Evolutionary conservation across 2,888 invertebrate species (phyloP).

Genomic region (Melitaea athalia): DNA sequence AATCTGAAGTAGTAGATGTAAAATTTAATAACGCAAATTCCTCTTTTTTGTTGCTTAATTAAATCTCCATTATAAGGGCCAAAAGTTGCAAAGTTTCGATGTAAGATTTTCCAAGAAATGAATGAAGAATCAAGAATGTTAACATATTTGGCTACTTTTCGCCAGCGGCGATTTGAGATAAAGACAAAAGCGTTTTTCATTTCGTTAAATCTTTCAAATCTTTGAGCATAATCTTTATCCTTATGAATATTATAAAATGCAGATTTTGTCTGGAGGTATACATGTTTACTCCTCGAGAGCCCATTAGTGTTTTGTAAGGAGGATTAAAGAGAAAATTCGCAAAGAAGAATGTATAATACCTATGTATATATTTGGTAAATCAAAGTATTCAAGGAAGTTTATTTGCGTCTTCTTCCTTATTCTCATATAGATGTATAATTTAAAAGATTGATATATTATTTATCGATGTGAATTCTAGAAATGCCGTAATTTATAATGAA

Average conservation of each 20-base stretch:
- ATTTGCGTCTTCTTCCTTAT: no score
- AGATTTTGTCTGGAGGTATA: slow-evolving; percentile 37
- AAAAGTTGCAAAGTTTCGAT: slow-evolving; percentile 18
- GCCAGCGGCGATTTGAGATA: slow-evolving; percentile 23
- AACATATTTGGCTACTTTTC: slow-evolving; percentile 19
- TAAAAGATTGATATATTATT: no score
- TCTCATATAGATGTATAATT: no score
- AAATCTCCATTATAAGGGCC: slow-evolving; percentile 7
- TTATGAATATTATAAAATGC: slow-evolving; percentile 41
- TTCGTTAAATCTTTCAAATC: slow-evolving; percentile 20
- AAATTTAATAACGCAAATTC: no score
- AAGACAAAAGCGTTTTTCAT: slow-evolving; percentile 31
- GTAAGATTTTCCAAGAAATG: slow-evolving; percentile 16
- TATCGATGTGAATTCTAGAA: no score
- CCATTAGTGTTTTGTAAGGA: slow-evolving; percentile 34
- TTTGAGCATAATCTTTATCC: slow-evolving; percentile 34
- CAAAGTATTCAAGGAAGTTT: not conserved
- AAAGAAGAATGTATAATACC: slow-evolving; percentile 9
- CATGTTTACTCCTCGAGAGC: slow-evolving; percentile 37
- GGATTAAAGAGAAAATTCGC: slow-evolving; percentile 18
- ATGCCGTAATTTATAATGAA: no score
- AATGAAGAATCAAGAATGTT: no score
- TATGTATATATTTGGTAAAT: slow-evolving; percentile 10
- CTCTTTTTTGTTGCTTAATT: not conserved
- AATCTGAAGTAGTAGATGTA: not conserved